Base-by-base conservation (phyloP, 2,113 vertebrate genomes). In the Haemorhous mexicanus region DNA sequence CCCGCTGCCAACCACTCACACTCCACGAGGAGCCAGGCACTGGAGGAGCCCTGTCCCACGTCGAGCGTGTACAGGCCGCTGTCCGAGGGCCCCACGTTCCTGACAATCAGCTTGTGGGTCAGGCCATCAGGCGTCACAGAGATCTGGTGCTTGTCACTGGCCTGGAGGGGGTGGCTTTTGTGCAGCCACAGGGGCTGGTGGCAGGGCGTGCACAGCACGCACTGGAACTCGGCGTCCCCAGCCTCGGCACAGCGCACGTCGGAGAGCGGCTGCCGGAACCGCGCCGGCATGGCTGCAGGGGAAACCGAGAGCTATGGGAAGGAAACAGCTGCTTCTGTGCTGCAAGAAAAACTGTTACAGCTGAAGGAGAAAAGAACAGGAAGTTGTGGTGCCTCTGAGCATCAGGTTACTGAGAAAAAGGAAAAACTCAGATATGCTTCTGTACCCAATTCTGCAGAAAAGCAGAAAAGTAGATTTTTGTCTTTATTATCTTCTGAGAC, bases 1-100 rank as follows among this genome's bases (percentile, higher is more conserved):
- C 13, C 11, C 11, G 3, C 33, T 35, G 37, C 6, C 44, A 43
- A 33, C 6, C 46, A 95, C 98, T 98, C 95, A 99, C 99, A 94
- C 97, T 98, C 98, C 13, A 99, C 98, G 16, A 98, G 84, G 33
- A 99, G 98, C 98, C 98, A 98, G 84, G 99, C 98, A 3, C 97
- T 98, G 70, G 98, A 98, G 81, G 97, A 91, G 4, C 96, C 96
- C 32, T 95, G 96, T 19, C 98, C 98, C 2, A 95, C 97, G 58
- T 96, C 93, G 10, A 98, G 97, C 0, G 98, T 97, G 59, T 99
- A 99, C 92, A 98, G 97, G 23, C 98, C 98, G 5, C 91, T 98
- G 96, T 99, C 99, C 43, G 95, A 91, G 76, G 89, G 87, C 14
- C 7, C 78, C 46, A 94, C 96, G 4, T 98, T 97, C 58, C 75